Conservation (phyloP, 2,888 invertebrate genomes). For the Hypomecis punctinalis region DNA sequence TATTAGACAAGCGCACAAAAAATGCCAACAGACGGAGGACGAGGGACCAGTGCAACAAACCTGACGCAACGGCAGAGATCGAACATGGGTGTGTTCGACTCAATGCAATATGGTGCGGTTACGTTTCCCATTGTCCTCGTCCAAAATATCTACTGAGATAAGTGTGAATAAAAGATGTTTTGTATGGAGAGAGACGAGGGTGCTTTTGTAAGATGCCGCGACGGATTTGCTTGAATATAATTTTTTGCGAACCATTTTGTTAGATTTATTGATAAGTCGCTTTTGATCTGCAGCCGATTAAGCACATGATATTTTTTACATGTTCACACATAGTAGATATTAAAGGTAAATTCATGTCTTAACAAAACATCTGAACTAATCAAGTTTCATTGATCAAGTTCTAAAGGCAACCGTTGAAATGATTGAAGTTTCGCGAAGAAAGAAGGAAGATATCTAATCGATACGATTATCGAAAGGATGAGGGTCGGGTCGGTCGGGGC, state of each 20-base stretch:
- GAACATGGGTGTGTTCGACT: slow-evolving; percentile 57
- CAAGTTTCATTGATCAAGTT: slow-evolving; percentile 40
- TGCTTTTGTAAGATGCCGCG: slow-evolving; percentile 62
- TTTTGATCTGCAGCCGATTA: slow-evolving; percentile 40
- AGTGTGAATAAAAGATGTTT: slow-evolving; percentile 75
- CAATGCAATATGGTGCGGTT: slow-evolving; percentile 71
- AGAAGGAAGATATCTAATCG: slow-evolving; percentile 66
- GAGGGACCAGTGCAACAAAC: slow-evolving; percentile 71
- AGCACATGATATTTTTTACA: slow-evolving; percentile 36
- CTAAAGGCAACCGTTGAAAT: slow-evolving; percentile 45
- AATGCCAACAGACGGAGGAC: slow-evolving; percentile 73
- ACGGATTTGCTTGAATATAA: slow-evolving; percentile 50
- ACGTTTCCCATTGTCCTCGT: slow-evolving; percentile 68
- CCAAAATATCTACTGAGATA: slow-evolving; percentile 69
- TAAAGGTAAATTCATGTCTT: slow-evolving; percentile 7
- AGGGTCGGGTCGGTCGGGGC: slow-evolving; percentile 61
- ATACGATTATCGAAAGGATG: slow-evolving; percentile 68
- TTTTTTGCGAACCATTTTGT: slow-evolving; percentile 58
- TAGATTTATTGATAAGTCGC: slow-evolving; percentile 52
- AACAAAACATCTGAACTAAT: slow-evolving; percentile 23
- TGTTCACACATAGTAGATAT: slow-evolving; percentile 27
- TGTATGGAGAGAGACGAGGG: slow-evolving; percentile 55
- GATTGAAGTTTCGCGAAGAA: slow-evolving; percentile 51
- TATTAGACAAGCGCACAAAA: slow-evolving; percentile 78
- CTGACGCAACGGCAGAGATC: slow-evolving; percentile 68